Base-by-base conservation (phyloP, 2,797 vertebrate genomes). In the Scarus forsteni region DNA sequence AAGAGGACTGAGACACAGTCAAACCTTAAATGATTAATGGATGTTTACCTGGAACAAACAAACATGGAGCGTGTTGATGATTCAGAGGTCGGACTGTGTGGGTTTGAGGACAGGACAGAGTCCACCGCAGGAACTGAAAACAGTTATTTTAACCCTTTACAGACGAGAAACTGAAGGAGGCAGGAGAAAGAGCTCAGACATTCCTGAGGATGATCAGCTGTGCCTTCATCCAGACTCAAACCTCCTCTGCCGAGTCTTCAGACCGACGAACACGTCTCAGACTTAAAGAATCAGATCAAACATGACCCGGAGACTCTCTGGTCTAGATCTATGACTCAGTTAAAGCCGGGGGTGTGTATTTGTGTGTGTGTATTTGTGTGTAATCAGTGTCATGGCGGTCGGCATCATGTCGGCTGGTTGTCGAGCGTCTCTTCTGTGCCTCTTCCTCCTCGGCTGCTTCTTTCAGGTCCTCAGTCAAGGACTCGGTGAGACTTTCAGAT, bases 401-500 rank as follows among this genome's bases (percentile, higher is more conserved):
- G 52, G 54, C 69, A 82, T 75, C 81, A 90, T 91, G 90, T 67
- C 75, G 43, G 38, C 46, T 54, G 5, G 38, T 13, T 52, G 79
- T 76, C 74, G 42, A 67, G 72, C 35, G 8, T 80, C 70, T 44
- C 51, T 80, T n/a, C 60, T 74, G 48, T 59, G 10, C 34, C 43
- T 88, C 39, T 77, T 1, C 65, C 40, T 90, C 39, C 60, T 91
- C 3, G 53, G 44, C 13, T 58, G 80, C 49, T 59, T 90, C 71
- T 75, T 90, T 73, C 86, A 83, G 70, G 75, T 79, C 18, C 58
- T 54, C 44, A 38, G 56, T 38, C 58, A 73, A n/a, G 73, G 55
- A 66, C 7, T 78, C 79, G 90, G 92, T 93, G 88, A 86, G 72
- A n/a, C 11, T 8, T 48, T 48, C 46, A 48, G 13, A n/a, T 46